Conservation (phyloP, 1,140 invertebrate genomes). For the Hylyphantes graminicola region DNA sequence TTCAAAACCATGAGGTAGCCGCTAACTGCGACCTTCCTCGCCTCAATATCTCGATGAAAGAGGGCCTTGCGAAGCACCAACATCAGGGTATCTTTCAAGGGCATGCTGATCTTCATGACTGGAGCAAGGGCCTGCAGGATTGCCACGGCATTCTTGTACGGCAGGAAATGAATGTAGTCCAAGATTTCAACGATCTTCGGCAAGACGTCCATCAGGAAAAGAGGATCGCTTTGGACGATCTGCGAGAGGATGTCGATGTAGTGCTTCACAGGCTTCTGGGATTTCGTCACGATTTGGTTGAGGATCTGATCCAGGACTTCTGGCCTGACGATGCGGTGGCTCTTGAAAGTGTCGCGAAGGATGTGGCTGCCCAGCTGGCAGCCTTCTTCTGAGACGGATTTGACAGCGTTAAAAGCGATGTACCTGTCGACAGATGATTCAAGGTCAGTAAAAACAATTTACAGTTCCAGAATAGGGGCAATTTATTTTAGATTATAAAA, state of each 20-base stretch:
- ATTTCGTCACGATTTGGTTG: conserved; percentile 66
- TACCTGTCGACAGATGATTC: too few relatives aligned
- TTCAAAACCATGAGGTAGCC: conserved; percentile 69
- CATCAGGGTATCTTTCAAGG: conserved; percentile 69
- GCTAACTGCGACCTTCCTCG: conserved; percentile 68
- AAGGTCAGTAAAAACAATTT: too few relatives aligned
- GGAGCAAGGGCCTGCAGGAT: conserved; percentile 68
- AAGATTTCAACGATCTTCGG: conserved; percentile 67
- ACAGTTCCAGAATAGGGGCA: too few relatives aligned
- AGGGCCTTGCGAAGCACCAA: conserved; percentile 69
- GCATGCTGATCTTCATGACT: conserved; percentile 68
- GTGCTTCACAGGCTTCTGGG: conserved; percentile 66
- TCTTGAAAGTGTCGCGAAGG: conserved; percentile 67
- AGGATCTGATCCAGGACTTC: conserved; percentile 68
- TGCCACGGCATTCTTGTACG: conserved; percentile 65
- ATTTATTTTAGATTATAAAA: too few relatives aligned
- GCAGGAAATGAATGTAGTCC: conserved; percentile 67
- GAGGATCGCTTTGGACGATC: conserved; percentile 66
- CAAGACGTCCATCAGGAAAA: conserved; percentile 66
- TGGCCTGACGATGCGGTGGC: conserved; percentile 66
- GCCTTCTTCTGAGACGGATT: conserved; percentile 63
- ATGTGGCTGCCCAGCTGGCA: conserved; percentile 67
- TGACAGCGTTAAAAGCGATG: conserved; percentile 64
- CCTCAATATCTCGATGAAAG: conserved; percentile 69
- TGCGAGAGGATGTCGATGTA: conserved; percentile 67